Evolutionary conservation across 2,113 vertebrate genomes (phyloP).

Genomic region (Coptodon rendalli): DNA sequence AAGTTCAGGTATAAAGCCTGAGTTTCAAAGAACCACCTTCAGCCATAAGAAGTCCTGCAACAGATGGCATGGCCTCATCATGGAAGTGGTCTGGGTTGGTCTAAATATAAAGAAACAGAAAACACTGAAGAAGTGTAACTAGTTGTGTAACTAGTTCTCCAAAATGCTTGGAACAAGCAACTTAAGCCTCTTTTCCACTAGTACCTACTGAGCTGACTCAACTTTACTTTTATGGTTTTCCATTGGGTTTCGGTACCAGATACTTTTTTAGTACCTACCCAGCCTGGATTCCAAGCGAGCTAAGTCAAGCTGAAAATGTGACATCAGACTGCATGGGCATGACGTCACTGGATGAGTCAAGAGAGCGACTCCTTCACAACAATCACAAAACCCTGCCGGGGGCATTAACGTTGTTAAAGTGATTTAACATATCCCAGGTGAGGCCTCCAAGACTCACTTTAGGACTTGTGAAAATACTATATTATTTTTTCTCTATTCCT

Average conservation of each 20-base stretch:
- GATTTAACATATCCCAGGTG: background rate
- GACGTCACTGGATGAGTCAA: too few relatives aligned
- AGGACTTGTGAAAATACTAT: background rate
- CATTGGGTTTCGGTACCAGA: too few relatives aligned
- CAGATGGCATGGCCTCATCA: background rate
- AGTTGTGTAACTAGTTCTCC: background rate
- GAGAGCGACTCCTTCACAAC: too few relatives aligned
- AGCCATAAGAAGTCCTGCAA: background rate
- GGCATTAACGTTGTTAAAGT: background rate
- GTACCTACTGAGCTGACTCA: too few relatives aligned
- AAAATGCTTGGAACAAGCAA: background rate
- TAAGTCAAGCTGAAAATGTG: too few relatives aligned
- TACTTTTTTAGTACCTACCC: too few relatives aligned
- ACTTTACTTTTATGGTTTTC: too few relatives aligned
- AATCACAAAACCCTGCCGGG: background rate
- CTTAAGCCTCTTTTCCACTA: too few relatives aligned
- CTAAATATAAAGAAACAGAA: background rate
- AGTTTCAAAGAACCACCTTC: background rate
- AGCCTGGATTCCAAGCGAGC: too few relatives aligned
- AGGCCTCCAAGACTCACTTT: background rate
- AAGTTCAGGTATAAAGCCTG: background rate
- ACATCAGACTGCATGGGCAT: too few relatives aligned
- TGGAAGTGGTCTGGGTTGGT: too few relatives aligned
- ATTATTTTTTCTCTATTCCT: background rate
- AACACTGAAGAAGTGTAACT: background rate